phyloP scores from a whole-genome alignment of 2,888 invertebrate species.

The Ectemnius lituratus region DNA sequence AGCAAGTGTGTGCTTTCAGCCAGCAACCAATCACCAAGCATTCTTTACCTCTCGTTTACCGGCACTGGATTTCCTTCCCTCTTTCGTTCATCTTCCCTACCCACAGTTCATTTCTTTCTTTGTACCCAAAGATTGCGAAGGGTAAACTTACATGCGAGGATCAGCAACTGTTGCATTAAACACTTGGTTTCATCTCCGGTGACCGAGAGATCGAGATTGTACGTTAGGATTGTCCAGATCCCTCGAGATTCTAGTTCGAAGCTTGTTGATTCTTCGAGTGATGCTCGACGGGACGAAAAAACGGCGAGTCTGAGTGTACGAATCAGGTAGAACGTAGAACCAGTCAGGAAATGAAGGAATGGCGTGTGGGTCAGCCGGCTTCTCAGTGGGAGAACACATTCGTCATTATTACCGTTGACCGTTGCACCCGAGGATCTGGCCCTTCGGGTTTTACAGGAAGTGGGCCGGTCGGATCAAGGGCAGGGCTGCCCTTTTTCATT shows the following conservation, averaged over 20 bases:
- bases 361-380: conserved; percentile 34
- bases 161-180: not conserved
- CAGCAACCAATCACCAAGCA: no score
- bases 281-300: conserved; percentile 21
- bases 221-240: not conserved
- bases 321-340: conserved; percentile 57
- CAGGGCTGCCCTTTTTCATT: conserved; percentile 71
- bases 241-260: conserved; percentile 10
- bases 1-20: not conserved
- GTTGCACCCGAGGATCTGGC: conserved; percentile 63
- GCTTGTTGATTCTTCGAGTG: conserved; percentile 51
- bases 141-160: not conserved
- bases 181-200: not conserved
- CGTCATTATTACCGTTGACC: conserved; percentile 73
- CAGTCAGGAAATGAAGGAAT: conserved; percentile 44
- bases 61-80: not conserved
- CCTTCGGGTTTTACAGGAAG: conserved; percentile 74
- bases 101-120: not conserved
- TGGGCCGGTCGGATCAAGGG: conserved; percentile 76
- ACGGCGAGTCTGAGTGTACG: conserved; percentile 11
- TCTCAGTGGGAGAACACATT: conserved; percentile 64
- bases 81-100: not conserved
- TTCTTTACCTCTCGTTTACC: no score
- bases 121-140: no score
- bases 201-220: conserved; percentile 27